Base-by-base conservation (phyloP, 2,113 vertebrate species). In the Scytalopus superciliaris region DNA sequence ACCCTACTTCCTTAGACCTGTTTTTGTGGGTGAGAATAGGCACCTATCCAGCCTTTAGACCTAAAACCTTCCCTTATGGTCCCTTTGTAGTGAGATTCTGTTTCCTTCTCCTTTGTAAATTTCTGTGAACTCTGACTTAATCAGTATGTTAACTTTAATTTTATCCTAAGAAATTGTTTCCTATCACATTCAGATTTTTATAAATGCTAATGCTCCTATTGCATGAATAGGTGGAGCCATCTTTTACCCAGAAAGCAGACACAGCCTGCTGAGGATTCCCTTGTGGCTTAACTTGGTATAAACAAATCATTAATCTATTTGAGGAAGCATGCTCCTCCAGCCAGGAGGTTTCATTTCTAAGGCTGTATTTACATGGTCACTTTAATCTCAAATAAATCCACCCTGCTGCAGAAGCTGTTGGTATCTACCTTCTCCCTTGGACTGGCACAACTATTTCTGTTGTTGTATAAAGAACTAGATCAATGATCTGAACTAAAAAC, bases 291-390 rank as follows among this genome's bases (percentile, higher is more conserved):
- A 79, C 37, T 80, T 49, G 19, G 60, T 87, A 44, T 66, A 93
- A 91, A 94, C 82, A 97, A 94, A 73, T 57, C 67, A 83, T 94
- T 73, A 52, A 64, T 84, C 56, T 91, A 3, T 93, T 80, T 79
- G 82, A 85, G 82, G 75, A 93, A 95, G 93, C 22, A 8, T 50
- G 49, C 23, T 87, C 73, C 89, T 87, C 39, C 25, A 87, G 81
- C 27, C 62, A 85, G 66, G 44, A 90, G 55, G 66, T 92, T 94
- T 93, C 4, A 72, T 64, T 95, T 94, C 49, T 85, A 79, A 80
- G 75, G 70, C 49, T 73, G 14, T 69, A 42, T 87, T 79, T 87
- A 50, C 49, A 56, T 7, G 62, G 42, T 72, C 73, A 72, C 42
- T 91, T 75, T 35, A 81, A 70, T 67, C 22, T 81, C 2, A 1